Base-by-base conservation (phyloP, 2,797 vertebrate species). In the Adelosebastes latens region DNA sequence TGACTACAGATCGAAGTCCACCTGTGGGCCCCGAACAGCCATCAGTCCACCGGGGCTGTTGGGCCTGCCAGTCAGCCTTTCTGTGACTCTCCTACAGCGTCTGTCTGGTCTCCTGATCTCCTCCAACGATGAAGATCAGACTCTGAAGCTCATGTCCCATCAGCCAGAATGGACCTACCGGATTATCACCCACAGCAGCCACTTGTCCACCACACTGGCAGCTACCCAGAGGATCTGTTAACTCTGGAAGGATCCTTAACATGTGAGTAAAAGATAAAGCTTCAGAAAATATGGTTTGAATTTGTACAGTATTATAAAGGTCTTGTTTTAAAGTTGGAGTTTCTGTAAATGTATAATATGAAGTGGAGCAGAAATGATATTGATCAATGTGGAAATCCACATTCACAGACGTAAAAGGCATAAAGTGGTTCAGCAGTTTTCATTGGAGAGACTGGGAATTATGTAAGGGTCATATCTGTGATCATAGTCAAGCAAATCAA, bases 1-100 rank as follows among this genome's bases (percentile, higher is more conserved):
- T 80, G 86, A 73, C 82, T 65, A 63, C 75, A 80, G 95, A 94
- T 80, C 95, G 84, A 96, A 96, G 96, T 96, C 94, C 95, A 83
- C 70, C 11, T 77, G 79, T 74, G 81, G 92, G 91, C 90, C 92
- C 93, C 89, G 78, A 84, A 88, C 87, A 83, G 71, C 78, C 91
- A 88, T 91, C 93, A 91, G 93, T 93, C 90, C 92, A 88, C 75
- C 36, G 13, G 89, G 85, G 67, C 82, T 81, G 85, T 83, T 34
- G 70, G 83, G 82, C 80, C 91, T 86, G 88, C 60, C 80, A 87
- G 82, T 67, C 66, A 75, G 73, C 75, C 85, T 82, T 60, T 87
- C 78, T 77, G 76, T 85, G 78, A 67, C 84, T 82, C 76, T 89
- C 87, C 83, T 55, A 64, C 68, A 24, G 81, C 81, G 53, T 86